phyloP scores from a whole-genome alignment of 2,113 vertebrate genomes.

The Melanotaenia duboulayi region DNA sequence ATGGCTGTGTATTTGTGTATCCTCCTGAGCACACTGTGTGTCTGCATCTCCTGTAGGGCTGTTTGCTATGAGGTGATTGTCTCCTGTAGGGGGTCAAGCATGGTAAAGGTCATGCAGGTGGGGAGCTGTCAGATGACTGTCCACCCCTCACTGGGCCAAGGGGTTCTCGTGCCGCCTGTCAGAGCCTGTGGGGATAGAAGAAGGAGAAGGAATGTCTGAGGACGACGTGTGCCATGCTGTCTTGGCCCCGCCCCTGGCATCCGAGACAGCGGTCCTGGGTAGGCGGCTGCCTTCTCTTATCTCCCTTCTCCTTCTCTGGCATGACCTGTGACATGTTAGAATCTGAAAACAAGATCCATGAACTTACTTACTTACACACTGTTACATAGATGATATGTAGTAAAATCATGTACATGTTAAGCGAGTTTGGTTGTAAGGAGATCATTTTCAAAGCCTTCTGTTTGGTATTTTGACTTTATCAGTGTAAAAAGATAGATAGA shows the following conservation, averaged over 20 bases:
- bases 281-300: constrained; percentile 66
- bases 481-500: neutral
- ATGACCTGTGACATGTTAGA: constrained; percentile 58
- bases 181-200: constrained; percentile 54
- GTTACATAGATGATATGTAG: constrained; percentile 7
- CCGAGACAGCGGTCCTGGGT: constrained; percentile 54
- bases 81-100: constrained; percentile 79
- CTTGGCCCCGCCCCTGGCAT: constrained; percentile 70
- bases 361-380: constrained; percentile 22
- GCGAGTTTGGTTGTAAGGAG: too few relatives aligned
- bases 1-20: constrained; percentile 30
- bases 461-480: constrained; percentile 1
- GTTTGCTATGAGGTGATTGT: constrained; percentile 75
- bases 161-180: constrained; percentile 70
- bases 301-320: constrained; percentile 52
- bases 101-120: constrained; percentile 85
- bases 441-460: neutral
- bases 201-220: constrained; percentile 50
- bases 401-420: constrained; percentile 1
- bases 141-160: constrained; percentile 71
- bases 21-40: constrained; percentile 33
- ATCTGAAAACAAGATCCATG: constrained; percentile 35
- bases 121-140: constrained; percentile 80
- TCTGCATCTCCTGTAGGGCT: constrained; percentile 69
- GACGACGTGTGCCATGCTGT: constrained; percentile 80